Percentiles rank a stretch among this genome's conserved stretches.
These are phyloP conservation scores for Stichopus horrens DNA, from an alignment of 53 echinoderm and acorn worm genomes.

Conservation along the genomic window DNA sequence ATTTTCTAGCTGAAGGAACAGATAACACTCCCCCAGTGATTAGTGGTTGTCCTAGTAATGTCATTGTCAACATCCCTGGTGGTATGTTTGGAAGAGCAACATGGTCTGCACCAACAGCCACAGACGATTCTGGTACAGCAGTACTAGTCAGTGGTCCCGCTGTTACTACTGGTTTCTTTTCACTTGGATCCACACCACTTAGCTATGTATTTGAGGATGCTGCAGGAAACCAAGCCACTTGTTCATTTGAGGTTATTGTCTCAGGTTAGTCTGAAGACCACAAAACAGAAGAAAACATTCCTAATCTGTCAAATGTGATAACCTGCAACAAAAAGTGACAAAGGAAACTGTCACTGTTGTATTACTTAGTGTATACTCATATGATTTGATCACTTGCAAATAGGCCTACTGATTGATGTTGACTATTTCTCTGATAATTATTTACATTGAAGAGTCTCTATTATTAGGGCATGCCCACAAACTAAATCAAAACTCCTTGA, in stretches of 20 bases:
- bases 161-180: conserved; percentile 50
- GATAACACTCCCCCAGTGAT: conserved; percentile 58
- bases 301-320: too few species aligned
- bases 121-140: conserved; percentile 57
- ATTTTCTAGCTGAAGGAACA: conserved; percentile 32
- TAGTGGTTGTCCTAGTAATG: conserved; percentile 56
- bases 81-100: conserved; percentile 43
- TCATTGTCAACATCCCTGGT: conserved; percentile 11
- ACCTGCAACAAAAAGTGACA: too few species aligned
- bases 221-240: conserved; percentile 68
- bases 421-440: too few species aligned
- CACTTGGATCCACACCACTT: conserved; percentile 60
- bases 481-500: too few species aligned
- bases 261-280: conserved; percentile 42
- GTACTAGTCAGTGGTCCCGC: conserved; percentile 59
- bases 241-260: conserved; percentile 64
- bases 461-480: too few species aligned
- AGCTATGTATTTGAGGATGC: conserved; percentile 71
- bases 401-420: too few species aligned
- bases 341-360: too few species aligned
- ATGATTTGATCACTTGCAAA: too few species aligned
- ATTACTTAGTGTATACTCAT: too few species aligned
- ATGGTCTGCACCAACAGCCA: conserved; percentile 72
- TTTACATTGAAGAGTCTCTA: too few species aligned
- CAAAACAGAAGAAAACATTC: too few species aligned